phyloP scores from a whole-genome alignment of 1,140 invertebrate species.

The Wiebesia pumilae region DNA sequence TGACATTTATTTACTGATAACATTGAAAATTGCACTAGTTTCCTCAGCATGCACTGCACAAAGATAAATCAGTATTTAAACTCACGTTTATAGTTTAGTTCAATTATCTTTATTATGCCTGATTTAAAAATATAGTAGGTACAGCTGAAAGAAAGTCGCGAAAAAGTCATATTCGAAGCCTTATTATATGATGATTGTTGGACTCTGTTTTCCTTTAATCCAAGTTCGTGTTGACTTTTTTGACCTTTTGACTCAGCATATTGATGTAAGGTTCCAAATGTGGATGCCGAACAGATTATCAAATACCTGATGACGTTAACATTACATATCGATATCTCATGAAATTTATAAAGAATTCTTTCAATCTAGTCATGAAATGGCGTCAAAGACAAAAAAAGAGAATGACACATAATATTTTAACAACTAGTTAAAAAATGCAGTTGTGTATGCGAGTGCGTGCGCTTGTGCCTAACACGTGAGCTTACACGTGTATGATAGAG shows the following conservation, averaged over 20 bases:
- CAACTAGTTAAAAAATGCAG: background rate
- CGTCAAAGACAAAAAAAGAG: background rate
- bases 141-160: background rate
- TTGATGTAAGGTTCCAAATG: background rate
- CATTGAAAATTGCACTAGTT: constrained; percentile 18
- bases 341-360: background rate
- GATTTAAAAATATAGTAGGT: background rate
- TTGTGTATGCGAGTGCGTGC: background rate
- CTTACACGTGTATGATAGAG: no score
- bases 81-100: background rate
- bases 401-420: background rate
- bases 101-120: no score
- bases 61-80: constrained; percentile 5
- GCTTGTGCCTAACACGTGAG: no score
- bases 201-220: no score
- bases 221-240: background rate
- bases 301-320: constrained; percentile 10
- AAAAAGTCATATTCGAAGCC: background rate
- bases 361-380: background rate
- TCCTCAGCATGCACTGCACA: background rate
- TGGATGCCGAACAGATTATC: background rate
- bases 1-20: background rate
- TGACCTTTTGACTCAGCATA: background rate
- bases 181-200: no score
- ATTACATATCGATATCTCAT: background rate